phyloP scores from a whole-genome alignment of 2,113 vertebrate species.

The Nothoprocta perdicaria region DNA sequence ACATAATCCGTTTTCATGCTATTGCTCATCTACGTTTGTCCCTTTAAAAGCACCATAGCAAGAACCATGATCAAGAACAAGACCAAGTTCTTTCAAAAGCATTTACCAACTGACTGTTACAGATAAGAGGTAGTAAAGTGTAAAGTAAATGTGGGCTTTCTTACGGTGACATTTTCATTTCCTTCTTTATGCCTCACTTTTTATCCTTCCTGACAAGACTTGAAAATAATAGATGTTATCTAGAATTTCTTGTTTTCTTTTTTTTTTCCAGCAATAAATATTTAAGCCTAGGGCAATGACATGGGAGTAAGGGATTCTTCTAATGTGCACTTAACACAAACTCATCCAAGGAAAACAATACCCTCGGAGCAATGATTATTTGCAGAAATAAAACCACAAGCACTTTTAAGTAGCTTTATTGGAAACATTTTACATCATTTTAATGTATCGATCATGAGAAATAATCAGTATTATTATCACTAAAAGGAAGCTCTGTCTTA shows the following conservation, averaged over 20 bases:
- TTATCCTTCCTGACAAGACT: not conserved
- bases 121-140: not conserved
- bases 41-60: not conserved
- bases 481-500: not conserved
- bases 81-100: not conserved
- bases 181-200: not conserved
- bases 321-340: constrained; percentile 1
- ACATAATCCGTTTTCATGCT: not conserved
- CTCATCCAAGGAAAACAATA: not conserved
- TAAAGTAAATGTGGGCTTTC: not conserved
- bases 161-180: not conserved
- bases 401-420: not conserved
- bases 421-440: not conserved
- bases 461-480: not conserved
- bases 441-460: constrained; percentile 33
- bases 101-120: not conserved
- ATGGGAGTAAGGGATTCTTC: not conserved
- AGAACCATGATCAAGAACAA: not conserved
- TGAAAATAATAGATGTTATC: not conserved
- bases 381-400: not conserved
- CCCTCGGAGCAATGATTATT: not conserved
- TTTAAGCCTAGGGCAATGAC: not conserved
- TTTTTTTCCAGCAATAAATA: not conserved
- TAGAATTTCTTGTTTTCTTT: not conserved
- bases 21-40: not conserved